Percentiles rank a stretch among this genome's conserved stretches.
These are phyloP conservation scores for Muscina levida DNA, from an alignment of 2,888 invertebrate genomes.

Conservation along the genomic window DNA sequence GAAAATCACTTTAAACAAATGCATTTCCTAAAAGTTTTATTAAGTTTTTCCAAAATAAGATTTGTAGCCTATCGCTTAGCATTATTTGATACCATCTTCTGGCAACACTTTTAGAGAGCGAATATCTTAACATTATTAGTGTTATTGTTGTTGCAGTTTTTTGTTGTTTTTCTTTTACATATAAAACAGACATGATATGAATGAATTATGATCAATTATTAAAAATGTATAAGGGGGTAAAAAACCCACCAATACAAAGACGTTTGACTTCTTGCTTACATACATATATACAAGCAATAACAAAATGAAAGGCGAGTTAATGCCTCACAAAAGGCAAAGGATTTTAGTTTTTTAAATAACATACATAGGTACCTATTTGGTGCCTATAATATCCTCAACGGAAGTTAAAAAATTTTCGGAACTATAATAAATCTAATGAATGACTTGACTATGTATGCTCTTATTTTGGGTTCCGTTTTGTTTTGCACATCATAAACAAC, in stretches of 20 bases:
- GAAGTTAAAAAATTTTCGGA: background rate
- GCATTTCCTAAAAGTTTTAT: too few species aligned
- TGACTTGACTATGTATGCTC: too few species aligned
- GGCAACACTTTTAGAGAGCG: background rate
- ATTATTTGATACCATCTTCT: too few species aligned
- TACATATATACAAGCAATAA: background rate
- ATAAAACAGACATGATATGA: slow-evolving; percentile 66
- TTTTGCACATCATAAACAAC: too few species aligned
- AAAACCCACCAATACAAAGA: slow-evolving; percentile 10
- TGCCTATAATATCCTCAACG: background rate
- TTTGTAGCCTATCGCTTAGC: too few species aligned
- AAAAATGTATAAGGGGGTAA: slow-evolving; percentile 43
- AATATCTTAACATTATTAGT: background rate
- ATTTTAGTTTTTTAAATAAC: too few species aligned
- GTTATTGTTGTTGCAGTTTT: background rate
- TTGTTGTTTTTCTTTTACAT: too few species aligned
- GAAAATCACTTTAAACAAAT: too few species aligned
- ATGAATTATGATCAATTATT: slow-evolving; percentile 79
- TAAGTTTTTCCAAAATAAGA: too few species aligned
- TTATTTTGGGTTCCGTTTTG: too few species aligned
- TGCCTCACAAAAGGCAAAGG: too few species aligned
- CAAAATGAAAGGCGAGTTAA: background rate
- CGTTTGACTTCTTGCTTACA: too few species aligned
- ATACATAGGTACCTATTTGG: background rate
- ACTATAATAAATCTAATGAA: slow-evolving; percentile 28